Evolutionary conservation across 2,888 invertebrate species (phyloP), one percentile per base, ranked within the genome.

Genomic region (Chrysolina oricalcia): DNA sequence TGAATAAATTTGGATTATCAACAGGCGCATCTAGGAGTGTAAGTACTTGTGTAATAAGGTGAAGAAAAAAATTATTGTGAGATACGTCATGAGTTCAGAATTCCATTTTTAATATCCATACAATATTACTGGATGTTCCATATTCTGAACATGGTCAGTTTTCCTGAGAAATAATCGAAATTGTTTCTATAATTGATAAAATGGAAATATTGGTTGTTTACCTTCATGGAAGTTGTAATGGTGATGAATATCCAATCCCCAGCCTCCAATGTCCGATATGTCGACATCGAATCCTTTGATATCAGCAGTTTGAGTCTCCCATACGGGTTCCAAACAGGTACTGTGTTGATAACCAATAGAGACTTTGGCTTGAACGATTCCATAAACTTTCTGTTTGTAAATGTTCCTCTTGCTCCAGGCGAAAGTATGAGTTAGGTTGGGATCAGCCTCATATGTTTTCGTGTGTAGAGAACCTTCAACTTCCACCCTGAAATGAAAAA

Each of bases 331-430:
- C 53, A 92, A 90, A 88, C 99, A 98, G 10, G 94, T 94, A 15
- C 94, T 93, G 87, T 99, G 98, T 88, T 98, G 95, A 88, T 99
- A 99, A 40, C 99, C 99, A 76, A 99, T 93, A 1, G 96, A 96
- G 17, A 83, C 82, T 85, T 95, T 93, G 0, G 97, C 97, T 86
- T 95, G 94, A 0, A 96, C 96, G 81, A 96, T 93, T 0, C 97
- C 97, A 86, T 97, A 97, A 1, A 93, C 97, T 90, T 97, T 98
- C 90, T 98, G 98, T 86, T 97, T 96, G 90, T 99, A 99, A 56
- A 98, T 98, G 88, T 99, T 99, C 78, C 97, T 92, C 88, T 98
- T 96, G 89, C 98, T 98, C 99, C 99, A 99, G 2, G 98, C 96
- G 87, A 98, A 99, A 10, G 96, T 97, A 89, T 98, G 98, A 69